A percentile compares a stretch with the other conserved stretches of the same genome.
These are phyloP conservation scores for Nerophis lumbriciformis DNA, from an alignment of 2,113 vertebrate species.

Conservation along the genomic window DNA sequence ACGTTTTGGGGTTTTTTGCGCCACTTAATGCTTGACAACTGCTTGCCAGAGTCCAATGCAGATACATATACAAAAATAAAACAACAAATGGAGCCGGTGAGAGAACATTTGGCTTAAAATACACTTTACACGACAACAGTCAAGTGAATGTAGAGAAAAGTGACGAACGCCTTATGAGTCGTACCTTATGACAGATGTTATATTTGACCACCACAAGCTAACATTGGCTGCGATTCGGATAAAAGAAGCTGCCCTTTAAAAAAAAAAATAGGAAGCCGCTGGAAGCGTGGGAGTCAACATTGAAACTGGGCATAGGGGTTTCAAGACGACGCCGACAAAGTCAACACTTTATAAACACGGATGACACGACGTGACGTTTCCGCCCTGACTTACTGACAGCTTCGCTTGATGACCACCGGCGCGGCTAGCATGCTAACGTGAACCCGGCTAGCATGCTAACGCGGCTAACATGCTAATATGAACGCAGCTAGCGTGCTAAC, in stretches of 20 bases:
- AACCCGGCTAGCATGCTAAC: slow-evolving; percentile 39
- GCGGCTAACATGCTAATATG: slow-evolving; percentile 17
- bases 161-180: slow-evolving; percentile 38
- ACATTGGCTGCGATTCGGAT: slow-evolving; percentile 41
- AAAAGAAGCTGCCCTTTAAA: slow-evolving; percentile 50
- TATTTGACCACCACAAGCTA: slow-evolving; percentile 54
- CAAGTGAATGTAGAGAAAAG: not conserved
- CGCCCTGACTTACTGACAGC: slow-evolving; percentile 49
- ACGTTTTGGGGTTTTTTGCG: slow-evolving; percentile 4
- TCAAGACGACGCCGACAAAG: slow-evolving; percentile 1
- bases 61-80: not conserved
- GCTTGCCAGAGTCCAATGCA: slow-evolving; percentile 18
- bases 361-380: slow-evolving; percentile 17
- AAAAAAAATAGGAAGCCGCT: slow-evolving; percentile 3
- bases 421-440: slow-evolving; percentile 39
- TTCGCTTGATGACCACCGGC: slow-evolving; percentile 33
- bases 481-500: slow-evolving; percentile 35
- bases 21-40: slow-evolving; percentile 30
- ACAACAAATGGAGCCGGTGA: too few species aligned
- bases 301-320: not conserved
- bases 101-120: not conserved
- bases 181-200: slow-evolving; percentile 65
- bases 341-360: not conserved
- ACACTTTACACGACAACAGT: too few species aligned
- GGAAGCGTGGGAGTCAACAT: not conserved